Conservation (phyloP, 2,888 invertebrate genomes). For the Spodoptera exigua region DNA sequence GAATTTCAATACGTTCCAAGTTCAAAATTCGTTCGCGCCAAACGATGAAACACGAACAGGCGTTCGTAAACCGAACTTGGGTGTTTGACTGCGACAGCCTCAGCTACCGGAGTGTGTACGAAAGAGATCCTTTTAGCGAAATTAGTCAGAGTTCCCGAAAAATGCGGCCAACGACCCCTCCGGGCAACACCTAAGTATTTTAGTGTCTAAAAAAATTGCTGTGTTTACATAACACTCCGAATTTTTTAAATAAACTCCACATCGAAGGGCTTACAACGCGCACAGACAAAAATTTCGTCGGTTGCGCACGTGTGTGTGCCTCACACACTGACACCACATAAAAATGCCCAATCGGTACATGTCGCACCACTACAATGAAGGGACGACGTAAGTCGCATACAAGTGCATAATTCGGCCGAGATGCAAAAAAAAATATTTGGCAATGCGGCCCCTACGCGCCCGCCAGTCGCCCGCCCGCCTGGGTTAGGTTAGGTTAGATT, state of each 20-base stretch:
- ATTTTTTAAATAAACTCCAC: constrained; percentile 83
- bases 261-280: constrained; percentile 82
- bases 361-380: constrained; percentile 89
- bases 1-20: constrained; percentile 53
- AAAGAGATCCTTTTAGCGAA: constrained; percentile 79
- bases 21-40: constrained; percentile 70
- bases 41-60: constrained; percentile 61
- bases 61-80: constrained; percentile 60
- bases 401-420: constrained; percentile 90
- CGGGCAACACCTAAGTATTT: constrained; percentile 86
- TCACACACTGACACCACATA: constrained; percentile 81
- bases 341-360: constrained; percentile 87
- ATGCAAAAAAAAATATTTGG: constrained; percentile 90
- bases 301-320: constrained; percentile 78
- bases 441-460: constrained; percentile 89
- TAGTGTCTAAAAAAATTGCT: constrained; percentile 78
- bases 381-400: constrained; percentile 89
- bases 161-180: constrained; percentile 83
- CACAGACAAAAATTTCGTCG: constrained; percentile 82
- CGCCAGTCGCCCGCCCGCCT: constrained; percentile 89
- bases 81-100: constrained; percentile 63
- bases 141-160: constrained; percentile 89
- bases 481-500: constrained; percentile 90
- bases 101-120: constrained; percentile 68
- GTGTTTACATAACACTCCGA: constrained; percentile 87